phyloP scores from a whole-genome alignment of 2,797 vertebrate genomes.

The Spatula clypeata region DNA sequence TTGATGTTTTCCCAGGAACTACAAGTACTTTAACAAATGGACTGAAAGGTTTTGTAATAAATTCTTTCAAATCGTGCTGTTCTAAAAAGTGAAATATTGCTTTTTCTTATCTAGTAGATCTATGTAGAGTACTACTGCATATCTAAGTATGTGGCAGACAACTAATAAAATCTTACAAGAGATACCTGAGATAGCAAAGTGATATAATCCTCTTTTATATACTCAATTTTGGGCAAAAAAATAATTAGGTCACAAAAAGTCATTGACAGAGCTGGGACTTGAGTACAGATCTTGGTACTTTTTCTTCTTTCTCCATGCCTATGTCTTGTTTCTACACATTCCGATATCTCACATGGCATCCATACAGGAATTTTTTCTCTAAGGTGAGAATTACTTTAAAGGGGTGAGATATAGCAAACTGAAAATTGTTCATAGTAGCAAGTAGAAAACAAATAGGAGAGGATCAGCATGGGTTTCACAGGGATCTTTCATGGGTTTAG shows the following conservation, averaged over 20 bases:
- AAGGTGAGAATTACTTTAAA: neutral
- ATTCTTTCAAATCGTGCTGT: neutral
- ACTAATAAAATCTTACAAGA: constrained; percentile 7
- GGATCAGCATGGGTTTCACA: neutral
- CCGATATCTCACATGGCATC: neutral
- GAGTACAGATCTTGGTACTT: neutral
- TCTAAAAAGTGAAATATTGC: neutral
- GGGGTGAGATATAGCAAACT: neutral
- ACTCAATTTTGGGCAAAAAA: neutral
- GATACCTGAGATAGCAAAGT: neutral
- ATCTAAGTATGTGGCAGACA: neutral
- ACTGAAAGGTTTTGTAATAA: constrained; percentile 42
- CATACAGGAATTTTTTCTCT: neutral
- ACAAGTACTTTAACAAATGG: constrained; percentile 30
- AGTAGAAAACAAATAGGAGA: neutral
- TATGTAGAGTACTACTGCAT: neutral
- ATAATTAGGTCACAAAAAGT: neutral
- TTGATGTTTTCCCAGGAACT: constrained; percentile 8
- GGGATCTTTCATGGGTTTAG: neutral
- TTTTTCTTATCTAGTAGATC: neutral
- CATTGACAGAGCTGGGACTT: neutral
- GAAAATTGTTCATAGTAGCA: neutral
- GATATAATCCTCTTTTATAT: neutral
- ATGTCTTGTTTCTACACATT: neutral
- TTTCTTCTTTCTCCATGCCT: neutral